phyloP scores from a whole-genome alignment of 2,113 vertebrate species.

The Pygoscelis adeliae region DNA sequence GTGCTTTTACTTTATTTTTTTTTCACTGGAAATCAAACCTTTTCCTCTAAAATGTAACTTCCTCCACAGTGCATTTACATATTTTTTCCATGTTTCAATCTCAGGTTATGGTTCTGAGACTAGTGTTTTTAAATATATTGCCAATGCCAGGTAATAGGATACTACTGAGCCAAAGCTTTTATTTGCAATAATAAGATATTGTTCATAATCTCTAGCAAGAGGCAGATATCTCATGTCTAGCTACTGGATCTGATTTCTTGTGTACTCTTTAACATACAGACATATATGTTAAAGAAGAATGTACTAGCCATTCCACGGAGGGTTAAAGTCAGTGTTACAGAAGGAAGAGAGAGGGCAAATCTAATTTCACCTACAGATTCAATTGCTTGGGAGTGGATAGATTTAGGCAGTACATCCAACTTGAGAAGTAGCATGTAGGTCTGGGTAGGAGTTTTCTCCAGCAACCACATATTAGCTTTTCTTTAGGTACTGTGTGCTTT shows the following conservation, averaged over 20 bases:
- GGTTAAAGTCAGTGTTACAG: neutral
- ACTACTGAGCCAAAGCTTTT: neutral
- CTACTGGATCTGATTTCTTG: neutral
- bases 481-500: neutral
- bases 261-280: neutral
- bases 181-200: neutral
- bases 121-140: neutral
- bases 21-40: neutral
- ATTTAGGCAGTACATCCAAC: neutral
- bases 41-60: neutral
- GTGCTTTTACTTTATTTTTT: neutral
- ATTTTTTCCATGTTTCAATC: neutral
- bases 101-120: neutral
- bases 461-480: neutral
- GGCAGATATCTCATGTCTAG: neutral
- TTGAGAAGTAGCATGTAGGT: neutral
- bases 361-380: neutral
- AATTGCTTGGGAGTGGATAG: neutral
- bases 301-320: neutral
- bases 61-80: neutral
- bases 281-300: neutral
- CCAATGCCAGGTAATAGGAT: neutral
- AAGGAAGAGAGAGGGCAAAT: neutral
- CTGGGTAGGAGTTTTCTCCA: neutral
- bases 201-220: neutral